phyloP scores from a whole-genome alignment of 2,797 vertebrate genomes.

The Sebastes itinus region DNA sequence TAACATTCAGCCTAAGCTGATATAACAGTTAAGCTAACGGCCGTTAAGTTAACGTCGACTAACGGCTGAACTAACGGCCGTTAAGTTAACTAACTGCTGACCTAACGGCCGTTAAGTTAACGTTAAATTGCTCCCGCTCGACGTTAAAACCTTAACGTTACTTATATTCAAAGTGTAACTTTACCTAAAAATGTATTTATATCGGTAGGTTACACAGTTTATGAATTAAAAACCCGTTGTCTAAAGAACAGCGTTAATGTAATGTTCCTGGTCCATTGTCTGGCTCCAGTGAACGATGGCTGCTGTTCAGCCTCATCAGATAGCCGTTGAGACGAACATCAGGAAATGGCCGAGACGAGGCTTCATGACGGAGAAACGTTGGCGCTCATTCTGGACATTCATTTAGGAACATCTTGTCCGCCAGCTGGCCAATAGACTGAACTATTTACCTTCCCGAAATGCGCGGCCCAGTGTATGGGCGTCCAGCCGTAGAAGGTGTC shows the following conservation, averaged over 20 bases:
- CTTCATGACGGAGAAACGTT: conserved; percentile 8
- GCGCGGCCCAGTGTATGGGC: conserved; percentile 96
- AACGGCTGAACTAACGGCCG: no score
- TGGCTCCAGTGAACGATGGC: conserved; percentile 14
- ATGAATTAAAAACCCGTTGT: neutral
- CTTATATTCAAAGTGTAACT: neutral
- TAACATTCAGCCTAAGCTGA: neutral
- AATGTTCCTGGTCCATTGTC: conserved; percentile 9
- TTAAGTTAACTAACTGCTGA: no score
- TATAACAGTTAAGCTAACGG: neutral
- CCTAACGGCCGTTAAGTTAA: no score
- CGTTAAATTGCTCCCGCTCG: conserved; percentile 2
- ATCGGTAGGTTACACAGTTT: fast-evolving
- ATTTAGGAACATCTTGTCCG: neutral
- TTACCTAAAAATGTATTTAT: neutral
- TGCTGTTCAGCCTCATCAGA: conserved; percentile 18
- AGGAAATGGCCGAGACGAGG: conserved; percentile 74
- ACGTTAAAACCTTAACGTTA: neutral
- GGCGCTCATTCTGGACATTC: neutral
- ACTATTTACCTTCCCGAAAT: conserved; percentile 93
- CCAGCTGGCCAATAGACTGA: no score
- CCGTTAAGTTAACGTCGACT: neutral
- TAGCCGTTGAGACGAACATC: conserved; percentile 28
- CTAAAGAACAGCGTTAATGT: neutral
- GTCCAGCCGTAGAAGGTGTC: conserved; percentile 98